Evolutionary conservation across 2,888 invertebrate species (phyloP).

Genomic region (Ormyrus labotus): DNA sequence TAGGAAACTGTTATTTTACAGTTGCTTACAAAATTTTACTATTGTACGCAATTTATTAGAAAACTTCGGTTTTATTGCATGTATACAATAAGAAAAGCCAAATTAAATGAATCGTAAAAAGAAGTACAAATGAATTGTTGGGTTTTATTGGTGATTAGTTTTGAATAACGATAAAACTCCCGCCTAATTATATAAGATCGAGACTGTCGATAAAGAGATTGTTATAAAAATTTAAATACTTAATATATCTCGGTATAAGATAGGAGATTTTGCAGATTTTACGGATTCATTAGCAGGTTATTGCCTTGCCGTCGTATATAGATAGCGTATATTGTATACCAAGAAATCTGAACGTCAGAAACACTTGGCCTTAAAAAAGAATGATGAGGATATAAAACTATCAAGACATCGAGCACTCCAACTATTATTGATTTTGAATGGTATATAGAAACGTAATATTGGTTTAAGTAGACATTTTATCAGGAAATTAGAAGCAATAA

Average conservation of each 20-base stretch:
- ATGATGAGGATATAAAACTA: constrained; percentile 9
- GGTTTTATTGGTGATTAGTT: constrained; percentile 17
- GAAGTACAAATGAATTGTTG: constrained; percentile 11
- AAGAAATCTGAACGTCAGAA: constrained; percentile 31
- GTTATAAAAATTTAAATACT: neutral
- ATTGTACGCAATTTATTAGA: constrained; percentile 1
- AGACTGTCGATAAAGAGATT: constrained; percentile 8
- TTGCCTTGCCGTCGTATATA: constrained; percentile 28
- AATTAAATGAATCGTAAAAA: neutral
- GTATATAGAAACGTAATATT: constrained; percentile 4
- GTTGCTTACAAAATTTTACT: neutral
- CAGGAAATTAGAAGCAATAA: constrained; percentile 27
- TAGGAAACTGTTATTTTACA: neutral
- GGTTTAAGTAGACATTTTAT: neutral
- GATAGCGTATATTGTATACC: constrained; percentile 15
- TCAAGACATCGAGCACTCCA: neutral
- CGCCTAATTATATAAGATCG: constrained; percentile 9
- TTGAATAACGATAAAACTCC: constrained; percentile 15
- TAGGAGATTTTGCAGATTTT: constrained; percentile 34
- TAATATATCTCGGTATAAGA: neutral
- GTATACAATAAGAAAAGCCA: constrained; percentile 21
- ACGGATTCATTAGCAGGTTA: constrained; percentile 8
- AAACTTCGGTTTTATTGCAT: constrained; percentile 25
- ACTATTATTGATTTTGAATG: constrained; percentile 21
- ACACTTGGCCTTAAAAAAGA: constrained; percentile 20